Evolutionary conservation across 2,113 vertebrate species (phyloP).

Genomic region (Odocoileus hemionus): DNA sequence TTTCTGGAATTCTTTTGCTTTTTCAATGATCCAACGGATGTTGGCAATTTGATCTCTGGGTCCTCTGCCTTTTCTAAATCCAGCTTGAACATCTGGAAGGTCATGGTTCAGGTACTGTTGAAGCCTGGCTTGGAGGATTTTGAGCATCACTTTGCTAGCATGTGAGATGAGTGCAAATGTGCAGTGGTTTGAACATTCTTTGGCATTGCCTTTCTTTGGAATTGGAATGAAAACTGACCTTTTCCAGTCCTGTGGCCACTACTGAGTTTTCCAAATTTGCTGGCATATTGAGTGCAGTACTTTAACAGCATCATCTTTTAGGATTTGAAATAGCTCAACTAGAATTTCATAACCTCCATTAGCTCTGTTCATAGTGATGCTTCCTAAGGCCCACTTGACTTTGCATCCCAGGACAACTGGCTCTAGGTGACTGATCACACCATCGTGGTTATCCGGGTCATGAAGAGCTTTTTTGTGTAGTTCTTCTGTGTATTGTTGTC

Average conservation of each 20-base stretch:
- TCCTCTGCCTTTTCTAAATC: background rate
- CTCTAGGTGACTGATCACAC: background rate
- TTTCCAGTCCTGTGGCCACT: background rate
- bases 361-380: background rate
- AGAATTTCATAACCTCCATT: background rate
- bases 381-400: background rate
- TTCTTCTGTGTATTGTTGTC: background rate
- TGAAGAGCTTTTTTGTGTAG: background rate
- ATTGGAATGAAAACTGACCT: background rate
- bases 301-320: background rate
- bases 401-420: background rate
- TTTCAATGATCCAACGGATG: background rate
- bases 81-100: background rate
- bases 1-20: no score
- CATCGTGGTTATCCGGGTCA: background rate
- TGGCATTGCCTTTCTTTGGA: background rate
- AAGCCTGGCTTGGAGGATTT: background rate
- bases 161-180: background rate
- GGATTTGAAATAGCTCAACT: background rate
- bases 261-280: background rate
- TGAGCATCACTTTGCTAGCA: background rate
- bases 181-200: background rate
- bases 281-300: background rate
- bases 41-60: background rate
- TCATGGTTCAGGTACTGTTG: background rate